Conservation (phyloP, 2,797 vertebrate species). For the Mormyrus hasselquistii region DNA sequence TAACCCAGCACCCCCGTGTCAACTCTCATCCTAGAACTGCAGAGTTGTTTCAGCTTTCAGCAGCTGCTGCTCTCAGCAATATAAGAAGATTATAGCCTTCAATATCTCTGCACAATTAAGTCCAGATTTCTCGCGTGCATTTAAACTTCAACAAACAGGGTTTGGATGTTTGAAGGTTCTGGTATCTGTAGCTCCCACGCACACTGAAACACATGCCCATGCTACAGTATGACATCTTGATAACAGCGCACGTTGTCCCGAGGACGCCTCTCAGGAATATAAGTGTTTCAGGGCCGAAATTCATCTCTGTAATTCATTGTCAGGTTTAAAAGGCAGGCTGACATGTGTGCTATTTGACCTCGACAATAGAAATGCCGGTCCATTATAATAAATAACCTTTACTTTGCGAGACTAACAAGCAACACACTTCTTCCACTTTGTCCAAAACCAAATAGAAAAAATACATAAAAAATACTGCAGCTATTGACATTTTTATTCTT, state of each 20-base stretch:
- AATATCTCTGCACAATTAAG: conserved; percentile 36
- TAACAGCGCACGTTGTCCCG: conserved; percentile 48
- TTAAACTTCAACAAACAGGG: conserved; percentile 10
- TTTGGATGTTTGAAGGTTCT: neutral
- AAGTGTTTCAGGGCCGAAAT: conserved; percentile 46
- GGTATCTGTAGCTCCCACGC: neutral
- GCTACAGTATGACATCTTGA: neutral
- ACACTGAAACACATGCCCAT: neutral
- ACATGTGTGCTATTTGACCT: conserved; percentile 59
- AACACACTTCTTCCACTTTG: neutral
- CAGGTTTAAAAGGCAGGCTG: conserved; percentile 58
- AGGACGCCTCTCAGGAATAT: conserved; percentile 53
- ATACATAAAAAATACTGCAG: neutral
- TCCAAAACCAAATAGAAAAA: neutral
- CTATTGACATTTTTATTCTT: neutral
- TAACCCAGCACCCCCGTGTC: neutral
- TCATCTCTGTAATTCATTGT: conserved; percentile 50
- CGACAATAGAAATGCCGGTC: conserved; percentile 41
- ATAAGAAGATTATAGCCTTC: neutral
- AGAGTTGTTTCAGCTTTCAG: neutral
- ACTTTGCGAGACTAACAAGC: conserved; percentile 45
- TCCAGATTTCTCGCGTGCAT: conserved; percentile 25
- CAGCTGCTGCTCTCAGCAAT: neutral
- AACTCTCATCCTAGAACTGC: neutral
- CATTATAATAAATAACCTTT: conserved; percentile 60